Evolutionary conservation across 2,888 invertebrate species (phyloP), one percentile per base, ranked within the genome.

Genomic region (Lasioglossum morio): DNA sequence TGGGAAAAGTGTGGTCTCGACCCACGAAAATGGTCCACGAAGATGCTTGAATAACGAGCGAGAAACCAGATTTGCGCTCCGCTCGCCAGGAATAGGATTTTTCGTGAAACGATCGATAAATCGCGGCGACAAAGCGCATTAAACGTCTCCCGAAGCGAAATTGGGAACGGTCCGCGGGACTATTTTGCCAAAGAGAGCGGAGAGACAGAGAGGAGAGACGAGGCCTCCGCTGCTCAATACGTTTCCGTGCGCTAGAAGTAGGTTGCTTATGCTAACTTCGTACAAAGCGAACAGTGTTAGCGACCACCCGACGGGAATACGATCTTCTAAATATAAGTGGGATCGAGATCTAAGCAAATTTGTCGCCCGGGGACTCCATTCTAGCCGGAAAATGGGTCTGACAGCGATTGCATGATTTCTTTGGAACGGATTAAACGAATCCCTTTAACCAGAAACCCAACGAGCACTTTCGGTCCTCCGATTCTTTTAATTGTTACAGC

Each of bases 41-140:
- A 40, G 46, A 79, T 72, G 63, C 69, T 75, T 74, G 80, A 82
- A 86, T 84, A 86, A 88, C 72, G 69, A 57, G 23, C 27, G 66
- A 4, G 63, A 8, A 37, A 37, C 78, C 82, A 48, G 86, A 86
- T 90, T 88, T 88, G 75, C 82, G 77, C 72, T 60, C 19, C 10
- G 48, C 46, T 43, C 37, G 60, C 43, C n/a, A 57, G 78, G 66
- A 86, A 82, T 76, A 43, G 85, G 63, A 80, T 82, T 82, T 80
- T 76, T 43, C 79, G 53, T 72, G 63, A 74, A 80, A 78, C 79
- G 72, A 80, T 79, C 74, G 85, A 85, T 79, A 77, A 87, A 79
- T 89, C 88, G 82, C 63, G 34, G 53, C 40, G 77, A 81, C 91
- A 91, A 91, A 91, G 90, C 91, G 88, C 86, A 87, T 91, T 90